Evolutionary conservation across 2,113 vertebrate species (phyloP).

Genomic region (Chrysemys picta): DNA sequence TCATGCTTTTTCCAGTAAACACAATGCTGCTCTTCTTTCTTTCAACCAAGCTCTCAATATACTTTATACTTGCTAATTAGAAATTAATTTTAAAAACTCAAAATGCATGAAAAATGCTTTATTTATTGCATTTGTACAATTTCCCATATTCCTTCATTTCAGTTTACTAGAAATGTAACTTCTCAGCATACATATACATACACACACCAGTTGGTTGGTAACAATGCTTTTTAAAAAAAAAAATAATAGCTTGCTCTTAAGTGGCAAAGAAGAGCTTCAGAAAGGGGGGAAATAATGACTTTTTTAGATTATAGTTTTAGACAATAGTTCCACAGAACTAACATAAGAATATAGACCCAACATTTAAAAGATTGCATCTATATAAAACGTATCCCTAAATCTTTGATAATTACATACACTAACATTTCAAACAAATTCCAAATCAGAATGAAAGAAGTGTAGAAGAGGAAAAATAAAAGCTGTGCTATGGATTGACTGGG

Average conservation of each 20-base stretch:
- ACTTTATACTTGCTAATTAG: not conserved
- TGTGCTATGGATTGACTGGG: not conserved
- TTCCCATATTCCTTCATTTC: not conserved
- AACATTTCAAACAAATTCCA: constrained; percentile 15
- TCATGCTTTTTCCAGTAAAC: not conserved
- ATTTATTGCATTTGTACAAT: not conserved
- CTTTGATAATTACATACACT: not conserved
- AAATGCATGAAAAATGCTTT: not conserved
- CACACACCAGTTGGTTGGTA: not conserved
- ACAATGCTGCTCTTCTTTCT: not conserved
- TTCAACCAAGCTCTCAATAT: not conserved
- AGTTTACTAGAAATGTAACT: not conserved
- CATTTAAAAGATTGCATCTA: constrained; percentile 22
- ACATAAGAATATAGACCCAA: constrained; percentile 19
- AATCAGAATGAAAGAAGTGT: constrained; percentile 54
- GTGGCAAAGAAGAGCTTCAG: not conserved
- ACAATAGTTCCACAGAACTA: constrained; percentile 48
- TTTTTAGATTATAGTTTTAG: constrained; percentile 42
- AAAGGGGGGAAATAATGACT: not conserved
- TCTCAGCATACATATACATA: not conserved
- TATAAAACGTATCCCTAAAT: constrained; percentile 49
- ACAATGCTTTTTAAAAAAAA: not conserved
- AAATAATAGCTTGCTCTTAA: too few relatives aligned
- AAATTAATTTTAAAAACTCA: not conserved
- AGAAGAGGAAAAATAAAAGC: constrained; percentile 35